phyloP scores from a whole-genome alignment of 1,140 invertebrate genomes.

The Leptonema lineaticorne region DNA sequence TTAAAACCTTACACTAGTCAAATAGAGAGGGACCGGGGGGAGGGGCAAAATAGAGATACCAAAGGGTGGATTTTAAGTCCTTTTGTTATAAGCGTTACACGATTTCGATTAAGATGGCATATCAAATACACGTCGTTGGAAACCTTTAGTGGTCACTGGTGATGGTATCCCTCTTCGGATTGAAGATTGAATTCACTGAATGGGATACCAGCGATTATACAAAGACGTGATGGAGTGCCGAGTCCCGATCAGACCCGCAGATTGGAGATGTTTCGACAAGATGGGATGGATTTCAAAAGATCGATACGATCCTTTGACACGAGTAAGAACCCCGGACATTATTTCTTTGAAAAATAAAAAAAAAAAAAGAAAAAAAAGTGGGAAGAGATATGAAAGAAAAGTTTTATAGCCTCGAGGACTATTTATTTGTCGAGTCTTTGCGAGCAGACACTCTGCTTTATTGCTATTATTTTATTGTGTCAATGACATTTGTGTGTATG shows the following conservation, averaged over 20 bases:
- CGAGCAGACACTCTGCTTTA: too few species aligned
- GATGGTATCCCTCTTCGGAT: constrained; percentile 12
- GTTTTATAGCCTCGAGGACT: too few species aligned
- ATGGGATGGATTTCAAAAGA: constrained; percentile 25
- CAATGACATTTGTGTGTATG: too few species aligned
- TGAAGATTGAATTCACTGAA: constrained; percentile 23
- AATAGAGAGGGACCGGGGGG: not conserved
- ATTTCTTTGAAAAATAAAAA: too few species aligned
- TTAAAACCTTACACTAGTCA: too few species aligned
- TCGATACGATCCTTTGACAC: constrained; percentile 26
- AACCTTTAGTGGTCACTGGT: constrained; percentile 5
- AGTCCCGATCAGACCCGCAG: constrained; percentile 21
- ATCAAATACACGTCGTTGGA: constrained; percentile 11
- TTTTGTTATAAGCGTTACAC: constrained; percentile 10
- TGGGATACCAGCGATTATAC: constrained; percentile 26
- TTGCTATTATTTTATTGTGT: too few species aligned
- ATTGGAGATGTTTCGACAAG: constrained; percentile 22
- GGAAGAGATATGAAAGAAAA: too few species aligned
- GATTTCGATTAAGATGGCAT: constrained; percentile 17
- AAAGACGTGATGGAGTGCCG: constrained; percentile 30
- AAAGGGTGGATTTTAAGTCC: not conserved
- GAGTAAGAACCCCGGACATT: too few species aligned
- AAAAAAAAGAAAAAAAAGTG: too few species aligned
- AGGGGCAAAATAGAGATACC: not conserved
- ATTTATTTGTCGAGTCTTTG: too few species aligned